Evolutionary conservation across 1,140 invertebrate genomes (phyloP), one percentile per base, ranked within the genome.

Genomic region (Caligus rogercresseyi): DNA sequence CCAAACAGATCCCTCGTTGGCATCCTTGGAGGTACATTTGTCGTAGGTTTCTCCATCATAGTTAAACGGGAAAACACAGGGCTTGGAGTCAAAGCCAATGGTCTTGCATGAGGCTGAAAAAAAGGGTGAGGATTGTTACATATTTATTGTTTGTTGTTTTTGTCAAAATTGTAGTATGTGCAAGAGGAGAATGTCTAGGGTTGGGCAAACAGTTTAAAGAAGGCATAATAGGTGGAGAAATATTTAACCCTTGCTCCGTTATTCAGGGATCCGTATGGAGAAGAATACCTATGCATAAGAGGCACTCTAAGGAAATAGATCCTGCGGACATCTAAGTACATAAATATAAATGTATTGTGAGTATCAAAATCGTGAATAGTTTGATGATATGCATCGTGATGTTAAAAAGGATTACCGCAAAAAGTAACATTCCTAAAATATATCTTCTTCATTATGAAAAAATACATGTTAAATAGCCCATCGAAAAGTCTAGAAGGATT

Each of bases 31-130:
- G 15, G 56, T 58, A 25, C 56, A 58, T 21, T 26, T 20, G 25
- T 58, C 11, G 19, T 25, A 58, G 13, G 19, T 21, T 13, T 11
- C 20, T 23, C 24, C 24, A n/a, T 25, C 24, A 25, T 58, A 58
- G 14, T 24, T 58, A 25, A 58, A 58, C 25, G 56, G 56, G 25
- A 58, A 58, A 11, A 25, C 15, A 18, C 56, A 58, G 19, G 20
- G 20, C 15, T 23, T 20, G 11, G 13, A 13, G 25, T 25, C 24
- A 21, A n/a, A 11, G 7, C 56, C 56, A 25, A 58, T 25, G 15
- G 56, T 58, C 19, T 58, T 58, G 25, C 56, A 58, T 7, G 56
- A 58, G 11, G 24, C 56, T 58, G 56, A 58, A 58, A 58, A 54
- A 54, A 11, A n/a, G n/a, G 31, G n/a, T 43, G n/a, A 7, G n/a